Evolutionary conservation across 2,797 vertebrate genomes (phyloP).

Genomic region (Characodon lateralis): DNA sequence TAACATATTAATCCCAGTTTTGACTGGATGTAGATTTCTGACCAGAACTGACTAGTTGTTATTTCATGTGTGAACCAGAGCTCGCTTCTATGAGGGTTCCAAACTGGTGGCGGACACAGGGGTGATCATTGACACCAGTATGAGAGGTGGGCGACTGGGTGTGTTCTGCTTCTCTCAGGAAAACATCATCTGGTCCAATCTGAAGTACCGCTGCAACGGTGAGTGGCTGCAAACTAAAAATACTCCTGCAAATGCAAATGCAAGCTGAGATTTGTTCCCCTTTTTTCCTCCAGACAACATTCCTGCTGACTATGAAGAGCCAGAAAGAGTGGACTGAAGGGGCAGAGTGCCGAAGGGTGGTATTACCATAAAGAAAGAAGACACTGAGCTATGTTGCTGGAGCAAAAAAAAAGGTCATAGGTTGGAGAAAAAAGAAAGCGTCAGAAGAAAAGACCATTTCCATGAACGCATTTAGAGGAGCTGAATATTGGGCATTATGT

Average conservation of each 20-base stretch:
- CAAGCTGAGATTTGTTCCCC: neutral
- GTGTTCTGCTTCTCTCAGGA: slow-evolving; percentile 99
- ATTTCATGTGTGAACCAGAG: slow-evolving; percentile 74
- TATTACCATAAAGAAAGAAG: slow-evolving; percentile 1
- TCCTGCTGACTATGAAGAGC: slow-evolving; percentile 89
- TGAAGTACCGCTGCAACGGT: slow-evolving; percentile 99
- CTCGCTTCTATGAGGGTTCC: slow-evolving; percentile 93
- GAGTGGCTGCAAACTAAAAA: slow-evolving; percentile 52
- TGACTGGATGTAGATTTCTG: neutral
- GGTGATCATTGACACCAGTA: slow-evolving; percentile 93
- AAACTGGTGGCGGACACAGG: slow-evolving; percentile 93
- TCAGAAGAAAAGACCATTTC: slow-evolving; percentile 7
- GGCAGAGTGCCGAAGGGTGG: neutral
- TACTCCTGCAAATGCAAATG: neutral
- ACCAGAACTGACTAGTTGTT: slow-evolving; percentile 2
- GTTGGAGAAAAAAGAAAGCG: neutral
- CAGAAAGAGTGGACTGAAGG: slow-evolving; percentile 70
- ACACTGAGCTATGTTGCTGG: neutral
- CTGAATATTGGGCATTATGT: slow-evolving; percentile 46
- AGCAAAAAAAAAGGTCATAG: neutral
- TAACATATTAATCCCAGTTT: neutral
- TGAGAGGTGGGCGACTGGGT: slow-evolving; percentile 96
- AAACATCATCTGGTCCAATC: slow-evolving; percentile 99
- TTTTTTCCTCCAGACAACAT: slow-evolving; percentile 86
- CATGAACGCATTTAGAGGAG: slow-evolving; percentile 5